Evolutionary conservation across 2,797 vertebrate genomes (phyloP), one percentile per base, ranked within the genome.

Genomic region (Pseudochaenichthys georgianus): DNA sequence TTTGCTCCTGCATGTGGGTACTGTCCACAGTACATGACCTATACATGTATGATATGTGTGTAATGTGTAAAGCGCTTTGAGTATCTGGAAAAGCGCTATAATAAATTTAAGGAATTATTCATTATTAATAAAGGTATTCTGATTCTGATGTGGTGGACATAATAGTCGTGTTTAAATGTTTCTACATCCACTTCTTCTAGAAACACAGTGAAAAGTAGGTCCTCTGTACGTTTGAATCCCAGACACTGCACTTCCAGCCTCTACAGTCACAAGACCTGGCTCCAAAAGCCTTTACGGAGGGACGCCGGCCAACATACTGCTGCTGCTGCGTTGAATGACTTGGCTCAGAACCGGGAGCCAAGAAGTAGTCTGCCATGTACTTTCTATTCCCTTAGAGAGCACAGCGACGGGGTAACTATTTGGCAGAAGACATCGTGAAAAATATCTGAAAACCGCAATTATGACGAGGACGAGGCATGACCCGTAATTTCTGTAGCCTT

Each of bases 361-460:
- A 78, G 57, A 53, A 60, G 19, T 6, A 48, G 52, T 59, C 66
- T 60, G 28, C 21, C 11, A n/a, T 42, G 50, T 15, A 15, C 13
- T 64, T 62, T 53, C 51, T 19, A 19, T 54, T 43, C 58, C 45
- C 28, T 41, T 43, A 41, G 42, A 9, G 68, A 81, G 69, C 66
- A 57, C 73, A 68, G 80, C 16, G 28, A 16, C 9, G 16, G 68
- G 67, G 67, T 89, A 88, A 88, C 90, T 87, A 90, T 70, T 62
- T 65, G 67, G 64, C 62, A 72, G 79, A 69, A 81, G 80, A 84
- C 69, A 70, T 70, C 8, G 38, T 50, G 73, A 83, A 86, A 80
- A 55, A 62, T 50, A 84, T 81, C 77, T 88, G 88, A 87, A 81
- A 87, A 84, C 71, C 66, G 65, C 81, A 88, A 87, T 91, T 85